Evolutionary conservation across 2,797 vertebrate species (phyloP).

Genomic region (Molossus alvarezi): DNA sequence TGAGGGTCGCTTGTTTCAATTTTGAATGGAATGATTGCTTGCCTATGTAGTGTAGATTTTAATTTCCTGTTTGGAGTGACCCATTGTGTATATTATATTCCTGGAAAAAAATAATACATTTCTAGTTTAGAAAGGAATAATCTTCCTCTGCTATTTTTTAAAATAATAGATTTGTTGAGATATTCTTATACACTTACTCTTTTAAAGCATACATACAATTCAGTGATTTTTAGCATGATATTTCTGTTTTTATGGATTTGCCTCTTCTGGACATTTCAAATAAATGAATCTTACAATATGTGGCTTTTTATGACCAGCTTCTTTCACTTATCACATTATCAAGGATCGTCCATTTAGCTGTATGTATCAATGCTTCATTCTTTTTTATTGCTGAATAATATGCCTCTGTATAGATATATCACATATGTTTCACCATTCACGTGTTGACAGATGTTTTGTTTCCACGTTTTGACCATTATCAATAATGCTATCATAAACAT

Average conservation of each 20-base stretch:
- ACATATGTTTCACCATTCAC: neutral
- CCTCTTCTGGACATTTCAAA: neutral
- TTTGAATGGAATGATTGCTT: constrained; percentile 19
- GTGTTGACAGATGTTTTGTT: neutral
- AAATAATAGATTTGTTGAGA: constrained; percentile 23
- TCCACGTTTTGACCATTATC: neutral
- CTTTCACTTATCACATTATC: neutral
- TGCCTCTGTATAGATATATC: no score
- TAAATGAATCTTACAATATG: neutral
- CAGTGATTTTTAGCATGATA: neutral
- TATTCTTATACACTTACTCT: neutral
- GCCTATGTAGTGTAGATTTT: constrained; percentile 18
- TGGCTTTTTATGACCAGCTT: neutral
- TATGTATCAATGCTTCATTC: neutral
- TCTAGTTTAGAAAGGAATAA: constrained; percentile 34
- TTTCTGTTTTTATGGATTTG: neutral
- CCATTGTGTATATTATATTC: constrained; percentile 14
- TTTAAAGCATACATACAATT: neutral
- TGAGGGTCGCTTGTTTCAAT: neutral
- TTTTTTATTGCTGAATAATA: neutral
- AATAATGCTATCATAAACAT: neutral
- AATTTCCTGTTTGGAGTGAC: constrained; percentile 66
- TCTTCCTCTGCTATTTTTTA: neutral
- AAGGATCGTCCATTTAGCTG: neutral
- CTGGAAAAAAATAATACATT: constrained; percentile 2